A percentile compares a stretch with the other conserved stretches of the same genome.
These are phyloP conservation scores for Cyprinodon diabolis DNA, from an alignment of 2,797 vertebrate species.

Conservation along the genomic window DNA sequence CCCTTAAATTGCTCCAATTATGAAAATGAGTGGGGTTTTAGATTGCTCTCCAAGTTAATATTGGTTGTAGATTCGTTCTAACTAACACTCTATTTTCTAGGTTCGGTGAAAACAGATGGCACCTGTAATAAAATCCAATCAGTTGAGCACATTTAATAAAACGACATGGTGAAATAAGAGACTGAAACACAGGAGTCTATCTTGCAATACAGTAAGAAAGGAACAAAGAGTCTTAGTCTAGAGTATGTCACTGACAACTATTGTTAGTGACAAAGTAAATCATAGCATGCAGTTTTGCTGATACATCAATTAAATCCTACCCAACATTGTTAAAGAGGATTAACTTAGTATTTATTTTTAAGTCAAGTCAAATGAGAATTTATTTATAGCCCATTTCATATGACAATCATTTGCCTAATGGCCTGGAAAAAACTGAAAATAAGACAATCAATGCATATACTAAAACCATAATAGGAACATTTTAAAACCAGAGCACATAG, in stretches of 20 bases:
- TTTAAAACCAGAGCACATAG: no score
- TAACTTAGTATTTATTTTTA: neutral
- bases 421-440: no score
- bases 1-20: constrained; percentile 9
- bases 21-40: constrained; percentile 13
- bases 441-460: no score
- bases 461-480: no score
- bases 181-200: constrained; percentile 3
- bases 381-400: no score
- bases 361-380: no score
- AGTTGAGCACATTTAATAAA: constrained; percentile 17
- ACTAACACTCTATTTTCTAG: neutral
- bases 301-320: constrained; percentile 12
- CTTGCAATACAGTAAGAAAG: neutral
- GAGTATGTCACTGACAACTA: neutral
- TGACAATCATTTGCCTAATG: no score
- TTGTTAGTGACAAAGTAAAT: constrained; percentile 3
- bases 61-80: constrained; percentile 16
- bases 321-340: neutral
- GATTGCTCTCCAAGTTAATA: constrained; percentile 1
- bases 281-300: constrained; percentile 3
- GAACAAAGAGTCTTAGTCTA: neutral
- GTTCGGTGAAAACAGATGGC: constrained; percentile 7
- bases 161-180: neutral
- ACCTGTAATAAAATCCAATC: constrained; percentile 8